phyloP scores from a whole-genome alignment of 2,888 invertebrate genomes.

The Rotaria socialis region DNA sequence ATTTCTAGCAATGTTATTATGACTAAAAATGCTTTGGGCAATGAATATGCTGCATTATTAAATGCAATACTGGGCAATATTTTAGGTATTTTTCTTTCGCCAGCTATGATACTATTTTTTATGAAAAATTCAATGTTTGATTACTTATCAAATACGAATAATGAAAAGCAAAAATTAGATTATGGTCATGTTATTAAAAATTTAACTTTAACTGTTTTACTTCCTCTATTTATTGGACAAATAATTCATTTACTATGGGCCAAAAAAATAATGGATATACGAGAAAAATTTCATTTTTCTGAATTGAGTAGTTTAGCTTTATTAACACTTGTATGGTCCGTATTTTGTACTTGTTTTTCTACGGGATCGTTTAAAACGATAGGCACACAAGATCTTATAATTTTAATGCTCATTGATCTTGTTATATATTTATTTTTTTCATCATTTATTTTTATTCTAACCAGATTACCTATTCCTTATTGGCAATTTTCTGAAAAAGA shows the following conservation, averaged over 20 bases:
- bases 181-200: background rate
- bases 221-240: background rate
- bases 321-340: background rate
- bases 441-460: background rate
- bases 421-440: background rate
- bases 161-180: background rate
- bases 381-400: background rate
- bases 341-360: background rate
- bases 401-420: background rate
- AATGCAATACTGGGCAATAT: background rate
- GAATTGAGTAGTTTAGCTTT: background rate
- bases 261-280: background rate
- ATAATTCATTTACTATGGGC: conserved; percentile 11
- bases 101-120: background rate
- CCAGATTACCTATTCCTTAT: background rate
- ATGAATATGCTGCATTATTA: background rate
- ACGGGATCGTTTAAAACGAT: background rate
- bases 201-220: background rate
- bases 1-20: conserved; percentile 15
- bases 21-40: background rate
- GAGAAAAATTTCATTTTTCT: background rate
- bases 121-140: background rate
- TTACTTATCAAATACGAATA: background rate
- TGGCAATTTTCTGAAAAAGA: background rate
- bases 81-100: background rate